Percentiles rank a stretch among this genome's conserved stretches.
Evolutionary conservation across 2,888 invertebrate genomes (phyloP).

Genomic region (Meliscaeva auricollis): DNA sequence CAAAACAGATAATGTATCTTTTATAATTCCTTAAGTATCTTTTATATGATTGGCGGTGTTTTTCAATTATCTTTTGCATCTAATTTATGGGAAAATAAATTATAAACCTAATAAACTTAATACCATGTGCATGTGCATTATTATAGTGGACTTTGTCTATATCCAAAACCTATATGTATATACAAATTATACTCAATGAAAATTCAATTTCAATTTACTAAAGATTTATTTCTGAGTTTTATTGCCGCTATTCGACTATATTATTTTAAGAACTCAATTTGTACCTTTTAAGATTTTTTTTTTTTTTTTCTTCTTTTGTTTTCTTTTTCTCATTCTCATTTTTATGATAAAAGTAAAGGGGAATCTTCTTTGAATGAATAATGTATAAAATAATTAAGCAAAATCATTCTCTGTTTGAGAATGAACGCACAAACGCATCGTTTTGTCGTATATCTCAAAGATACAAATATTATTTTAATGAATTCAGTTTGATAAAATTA

Average conservation of each 20-base stretch:
- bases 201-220: conserved; percentile 26
- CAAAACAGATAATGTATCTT: conserved; percentile 37
- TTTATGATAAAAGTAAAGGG: conserved; percentile 1
- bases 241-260: background rate
- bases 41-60: conserved; percentile 15
- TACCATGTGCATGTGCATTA: background rate
- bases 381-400: background rate
- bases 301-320: background rate
- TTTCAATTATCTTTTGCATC: conserved; percentile 32
- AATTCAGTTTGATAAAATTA: conserved; percentile 45
- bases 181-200: conserved; percentile 25
- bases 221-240: conserved; percentile 2
- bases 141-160: too few relatives aligned
- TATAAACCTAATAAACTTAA: conserved; percentile 15
- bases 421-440: conserved; percentile 16
- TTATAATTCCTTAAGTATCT: conserved; percentile 19
- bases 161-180: too few relatives aligned
- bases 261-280: conserved; percentile 32
- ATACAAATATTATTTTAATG: conserved; percentile 25
- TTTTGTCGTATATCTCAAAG: conserved; percentile 28
- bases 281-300: conserved; percentile 11
- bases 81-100: conserved; percentile 66
- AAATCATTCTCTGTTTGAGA: background rate
- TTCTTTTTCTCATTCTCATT: conserved; percentile 8
- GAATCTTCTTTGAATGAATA: conserved; percentile 3